Percentiles rank a stretch among this genome's conserved stretches.
Conservation (phyloP, 2,113 vertebrate genomes). For the Burhinus oedicnemus region DNA sequence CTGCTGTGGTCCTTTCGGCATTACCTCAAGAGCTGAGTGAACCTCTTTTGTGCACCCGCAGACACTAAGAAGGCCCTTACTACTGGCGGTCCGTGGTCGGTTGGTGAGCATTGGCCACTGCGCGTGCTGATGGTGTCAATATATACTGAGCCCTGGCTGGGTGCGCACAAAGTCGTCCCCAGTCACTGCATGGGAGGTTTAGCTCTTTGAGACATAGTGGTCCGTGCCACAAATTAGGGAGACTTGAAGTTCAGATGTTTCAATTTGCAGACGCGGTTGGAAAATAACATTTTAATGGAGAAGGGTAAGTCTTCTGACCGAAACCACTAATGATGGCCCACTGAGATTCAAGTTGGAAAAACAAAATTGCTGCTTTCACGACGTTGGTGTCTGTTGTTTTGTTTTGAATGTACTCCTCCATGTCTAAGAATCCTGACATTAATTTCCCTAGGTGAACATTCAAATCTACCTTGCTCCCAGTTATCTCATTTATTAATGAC, state of each 20-base stretch:
- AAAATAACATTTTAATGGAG: background rate
- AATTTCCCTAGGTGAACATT: background rate
- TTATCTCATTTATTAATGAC: background rate
- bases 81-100: too few relatives aligned
- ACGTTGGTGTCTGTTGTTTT: background rate
- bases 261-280: background rate
- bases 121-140: rapidly evolving
- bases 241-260: background rate
- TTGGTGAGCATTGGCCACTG: background rate
- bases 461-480: background rate
- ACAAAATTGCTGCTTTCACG: rapidly evolving
- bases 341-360: background rate
- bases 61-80: background rate
- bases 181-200: background rate
- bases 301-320: background rate
- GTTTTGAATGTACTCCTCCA: background rate
- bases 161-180: rapidly evolving
- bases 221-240: background rate
- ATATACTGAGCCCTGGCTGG: rapidly evolving
- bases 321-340: background rate
- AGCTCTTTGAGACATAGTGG: background rate
- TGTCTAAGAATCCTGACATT: background rate
- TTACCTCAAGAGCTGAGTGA: background rate
- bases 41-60: background rate
- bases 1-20: background rate